Evolutionary conservation across 2,888 invertebrate species (phyloP).

Genomic region (Chymomyza amoena): DNA sequence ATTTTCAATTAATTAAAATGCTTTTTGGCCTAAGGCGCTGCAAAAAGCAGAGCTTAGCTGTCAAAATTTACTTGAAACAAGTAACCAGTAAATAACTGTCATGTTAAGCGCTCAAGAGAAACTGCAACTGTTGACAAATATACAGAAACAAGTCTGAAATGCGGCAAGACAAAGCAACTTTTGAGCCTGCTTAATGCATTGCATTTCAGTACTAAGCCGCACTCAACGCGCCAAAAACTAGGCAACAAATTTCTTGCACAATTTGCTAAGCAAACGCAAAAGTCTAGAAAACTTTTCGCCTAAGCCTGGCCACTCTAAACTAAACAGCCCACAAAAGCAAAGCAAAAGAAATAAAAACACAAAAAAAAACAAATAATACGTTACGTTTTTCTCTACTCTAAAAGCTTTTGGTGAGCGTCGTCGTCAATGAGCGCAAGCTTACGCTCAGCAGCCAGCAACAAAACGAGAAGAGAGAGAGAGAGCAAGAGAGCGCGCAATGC

Average conservation of each 20-base stretch:
- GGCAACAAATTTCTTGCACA: conserved; percentile 11
- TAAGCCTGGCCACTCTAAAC: conserved; percentile 59
- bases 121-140: too few species aligned
- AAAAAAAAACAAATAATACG: conserved; percentile 1
- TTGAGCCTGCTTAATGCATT: conserved; percentile 4
- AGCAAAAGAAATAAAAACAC: conserved; percentile 28
- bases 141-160: not conserved
- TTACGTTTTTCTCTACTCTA: conserved; percentile 67
- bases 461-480: conserved; percentile 4
- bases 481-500: conserved; percentile 23
- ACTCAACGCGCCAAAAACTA: not conserved
- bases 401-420: conserved; percentile 52
- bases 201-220: conserved; percentile 1
- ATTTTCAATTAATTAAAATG: conserved; percentile 28
- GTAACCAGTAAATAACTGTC: not conserved
- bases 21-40: not conserved
- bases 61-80: not conserved
- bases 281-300: conserved; percentile 33
- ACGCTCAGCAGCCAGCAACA: not conserved
- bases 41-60: not conserved
- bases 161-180: not conserved
- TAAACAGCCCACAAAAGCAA: conserved; percentile 52
- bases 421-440: conserved; percentile 19
- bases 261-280: conserved; percentile 24
- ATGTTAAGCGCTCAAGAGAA: too few species aligned